Percentiles rank a stretch among this genome's conserved stretches.
Evolutionary conservation across 2,888 invertebrate species (phyloP).

Genomic region (Melangyna quadrimaculata): DNA sequence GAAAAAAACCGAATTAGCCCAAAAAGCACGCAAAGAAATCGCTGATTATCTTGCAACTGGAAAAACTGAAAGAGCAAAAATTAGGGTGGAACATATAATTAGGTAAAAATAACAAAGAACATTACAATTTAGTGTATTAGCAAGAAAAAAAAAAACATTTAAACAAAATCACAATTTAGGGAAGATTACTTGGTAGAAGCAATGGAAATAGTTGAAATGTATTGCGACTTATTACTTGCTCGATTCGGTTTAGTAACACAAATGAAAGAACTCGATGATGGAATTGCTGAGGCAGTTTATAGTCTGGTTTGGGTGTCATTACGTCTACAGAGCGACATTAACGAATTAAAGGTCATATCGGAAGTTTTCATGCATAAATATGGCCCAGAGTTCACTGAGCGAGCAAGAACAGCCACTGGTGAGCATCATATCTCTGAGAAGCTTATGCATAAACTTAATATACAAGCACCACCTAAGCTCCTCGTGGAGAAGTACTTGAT

Average conservation of each 20-base stretch:
- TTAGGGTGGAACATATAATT: constrained; percentile 98
- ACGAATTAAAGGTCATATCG: constrained; percentile 90
- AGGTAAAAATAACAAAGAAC: constrained; percentile 81
- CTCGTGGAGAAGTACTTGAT: constrained; percentile 95
- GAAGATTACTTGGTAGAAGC: constrained; percentile 99
- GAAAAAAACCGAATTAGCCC: constrained; percentile 97
- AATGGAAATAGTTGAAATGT: constrained; percentile 99
- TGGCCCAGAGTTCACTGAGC: constrained; percentile 95
- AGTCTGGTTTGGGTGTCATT: constrained; percentile 97
- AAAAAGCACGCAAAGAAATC: constrained; percentile 96
- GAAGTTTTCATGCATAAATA: constrained; percentile 95
- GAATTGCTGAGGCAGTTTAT: constrained; percentile 96
- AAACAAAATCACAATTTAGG: constrained; percentile 80
- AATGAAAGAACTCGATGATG: constrained; percentile 97
- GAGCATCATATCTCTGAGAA: constrained; percentile 95
- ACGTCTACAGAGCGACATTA: constrained; percentile 91
- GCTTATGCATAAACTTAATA: constrained; percentile 94
- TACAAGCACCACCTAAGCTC: constrained; percentile 97
- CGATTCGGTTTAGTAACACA: constrained; percentile 98
- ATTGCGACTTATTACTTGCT: constrained; percentile 97
- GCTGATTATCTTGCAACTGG: constrained; percentile 95
- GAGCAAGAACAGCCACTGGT: constrained; percentile 93
- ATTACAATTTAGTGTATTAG: not conserved
- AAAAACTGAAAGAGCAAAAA: constrained; percentile 94
- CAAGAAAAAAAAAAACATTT: not conserved